phyloP scores from a whole-genome alignment of 2,797 vertebrate genomes.

The Mormyrops attenuatus region DNA sequence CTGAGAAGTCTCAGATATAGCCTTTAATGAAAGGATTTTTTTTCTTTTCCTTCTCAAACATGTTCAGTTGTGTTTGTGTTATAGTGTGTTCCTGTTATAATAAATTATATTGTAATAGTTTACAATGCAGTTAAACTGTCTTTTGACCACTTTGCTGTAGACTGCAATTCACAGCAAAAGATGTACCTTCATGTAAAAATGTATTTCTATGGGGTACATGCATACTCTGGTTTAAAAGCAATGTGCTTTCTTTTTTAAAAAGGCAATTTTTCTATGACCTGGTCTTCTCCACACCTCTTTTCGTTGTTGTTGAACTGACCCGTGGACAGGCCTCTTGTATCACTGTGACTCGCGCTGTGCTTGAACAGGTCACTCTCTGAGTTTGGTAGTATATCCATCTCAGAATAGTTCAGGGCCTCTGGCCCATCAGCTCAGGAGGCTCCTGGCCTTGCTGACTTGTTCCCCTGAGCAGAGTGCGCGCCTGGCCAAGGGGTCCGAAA shows the following conservation, averaged over 20 bases:
- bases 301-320: conserved; percentile 31
- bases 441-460: not conserved
- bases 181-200: conserved; percentile 22
- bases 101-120: conserved; percentile 54
- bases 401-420: conserved; percentile 12
- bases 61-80: conserved; percentile 43
- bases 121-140: conserved; percentile 43
- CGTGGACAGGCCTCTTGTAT: conserved; percentile 32
- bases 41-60: conserved; percentile 47
- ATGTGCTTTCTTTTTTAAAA: conserved; percentile 19
- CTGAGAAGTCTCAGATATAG: conserved; percentile 43
- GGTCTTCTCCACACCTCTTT: conserved; percentile 28
- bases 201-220: conserved; percentile 8
- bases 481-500: not conserved
- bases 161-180: conserved; percentile 40
- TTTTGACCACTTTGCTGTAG: conserved; percentile 51
- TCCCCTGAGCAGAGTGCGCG: conserved; percentile 21
- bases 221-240: conserved; percentile 28
- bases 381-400: not conserved
- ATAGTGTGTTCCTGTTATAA: too few species aligned
- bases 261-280: conserved; percentile 18
- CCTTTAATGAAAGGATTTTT: conserved; percentile 39
- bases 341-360: conserved; percentile 19
- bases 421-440: not conserved
- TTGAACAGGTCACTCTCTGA: conserved; percentile 1